Evolutionary conservation across 2,888 invertebrate species (phyloP), one percentile per base, ranked within the genome.

Genomic region (Seladonia tumulorum): DNA sequence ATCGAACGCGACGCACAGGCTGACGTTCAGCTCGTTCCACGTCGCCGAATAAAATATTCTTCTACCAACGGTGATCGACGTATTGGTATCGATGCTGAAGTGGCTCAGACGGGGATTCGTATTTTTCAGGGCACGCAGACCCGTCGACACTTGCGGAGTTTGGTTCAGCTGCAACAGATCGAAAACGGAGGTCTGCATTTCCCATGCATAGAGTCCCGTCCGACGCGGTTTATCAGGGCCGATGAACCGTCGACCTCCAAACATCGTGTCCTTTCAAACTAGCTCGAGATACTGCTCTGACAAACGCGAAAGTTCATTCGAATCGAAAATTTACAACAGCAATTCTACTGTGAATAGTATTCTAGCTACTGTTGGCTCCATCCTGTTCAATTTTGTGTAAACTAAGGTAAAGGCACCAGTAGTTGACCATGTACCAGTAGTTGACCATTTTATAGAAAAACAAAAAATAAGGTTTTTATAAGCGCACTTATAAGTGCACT

Each of bases 11-110:
- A 95, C 89, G 91, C 94, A 94, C 42, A 94, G 83, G 77, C 93
- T 96, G 4, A 97, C 96, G 89, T 95, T 96, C 70, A 95, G 93
- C 49, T 95, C 94, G 93, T 94, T 96, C 98, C 98, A 98, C 4
- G 97, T 95, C 0, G 98, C 98, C 35, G 97, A 96, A 94, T 97
- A 97, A 95, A 98, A 98, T 88, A 97, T 96, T 76, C 97, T 96
- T 91, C 96, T 96, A 81, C 98, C 98, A 1, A 97, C 96, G 71
- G 96, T 96, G 70, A 97, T 96, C 29, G 93, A 92, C 39, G 94
- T 93, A 39, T 93, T 92, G 22, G 93, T 91, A 79, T 96, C 96
- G 76, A 97, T 95, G 82, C 97, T 95, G 93, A 98, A 98, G 94
- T 98, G 98, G 89, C 96, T 96, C 96, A 98, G 97, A 85, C 97